These are phyloP conservation scores for Scytalopus superciliaris DNA, from an alignment of 2,113 vertebrate species.

Conservation along the genomic window DNA sequence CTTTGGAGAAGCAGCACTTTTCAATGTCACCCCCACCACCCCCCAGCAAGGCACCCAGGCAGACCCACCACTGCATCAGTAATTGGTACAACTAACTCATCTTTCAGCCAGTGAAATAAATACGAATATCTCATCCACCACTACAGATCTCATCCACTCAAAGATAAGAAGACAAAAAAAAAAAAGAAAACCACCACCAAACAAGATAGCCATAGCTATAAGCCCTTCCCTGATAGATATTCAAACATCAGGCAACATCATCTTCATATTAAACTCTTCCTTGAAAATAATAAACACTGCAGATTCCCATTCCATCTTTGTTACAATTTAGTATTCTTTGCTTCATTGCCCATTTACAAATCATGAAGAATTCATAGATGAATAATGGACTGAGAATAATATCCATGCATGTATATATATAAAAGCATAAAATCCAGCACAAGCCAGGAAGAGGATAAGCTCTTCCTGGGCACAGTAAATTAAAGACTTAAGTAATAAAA, in stretches of 20 bases:
- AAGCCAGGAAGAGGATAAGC: not conserved
- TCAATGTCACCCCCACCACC: not conserved
- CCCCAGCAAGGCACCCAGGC: accelerated
- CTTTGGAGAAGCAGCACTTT: not conserved
- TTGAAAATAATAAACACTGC: not conserved
- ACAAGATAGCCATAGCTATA: not conserved
- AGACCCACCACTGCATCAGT: not conserved
- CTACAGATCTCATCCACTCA: not conserved
- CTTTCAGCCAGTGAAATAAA: not conserved
- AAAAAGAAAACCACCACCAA: not conserved
- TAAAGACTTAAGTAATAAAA: not conserved
- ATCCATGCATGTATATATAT: not conserved
- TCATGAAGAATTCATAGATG: conserved; percentile 24
- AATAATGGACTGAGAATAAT: conserved; percentile 10
- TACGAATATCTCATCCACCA: not conserved
- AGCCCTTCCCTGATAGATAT: not conserved
- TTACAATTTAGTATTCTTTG: not conserved
- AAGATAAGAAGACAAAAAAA: not conserved
- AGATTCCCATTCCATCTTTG: not conserved
- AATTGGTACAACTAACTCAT: not conserved
- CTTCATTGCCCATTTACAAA: not conserved
- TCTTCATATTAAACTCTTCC: not conserved
- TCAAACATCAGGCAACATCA: not conserved
- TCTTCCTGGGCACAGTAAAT: not conserved
- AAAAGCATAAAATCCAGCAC: not conserved